phyloP scores from a whole-genome alignment of 2,888 invertebrate species.

The Calephelis perditalis region DNA sequence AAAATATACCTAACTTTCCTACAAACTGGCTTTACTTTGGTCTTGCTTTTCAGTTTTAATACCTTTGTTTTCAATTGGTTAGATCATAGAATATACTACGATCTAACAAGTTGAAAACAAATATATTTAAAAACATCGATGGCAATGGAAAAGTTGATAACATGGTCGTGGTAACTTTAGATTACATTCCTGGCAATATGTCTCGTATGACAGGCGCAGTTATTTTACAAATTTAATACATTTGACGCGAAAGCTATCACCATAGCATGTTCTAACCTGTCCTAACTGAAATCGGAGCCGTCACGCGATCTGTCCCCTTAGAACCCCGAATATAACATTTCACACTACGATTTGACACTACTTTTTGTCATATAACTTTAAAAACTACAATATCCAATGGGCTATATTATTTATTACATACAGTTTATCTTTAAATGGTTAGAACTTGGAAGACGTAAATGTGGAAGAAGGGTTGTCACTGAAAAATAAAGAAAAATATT shows the following conservation, averaged over 20 bases:
- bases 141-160: too few species aligned
- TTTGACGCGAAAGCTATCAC: slow-evolving; percentile 40
- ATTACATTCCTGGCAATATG: slow-evolving; percentile 1
- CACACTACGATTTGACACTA: slow-evolving; percentile 66
- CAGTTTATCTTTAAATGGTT: slow-evolving; percentile 28
- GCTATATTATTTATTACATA: slow-evolving; percentile 37
- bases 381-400: slow-evolving; percentile 34
- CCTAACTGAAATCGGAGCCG: slow-evolving; percentile 46
- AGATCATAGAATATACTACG: too few species aligned
- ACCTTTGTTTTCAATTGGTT: too few species aligned
- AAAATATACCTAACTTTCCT: too few species aligned
- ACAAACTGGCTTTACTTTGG: too few species aligned
- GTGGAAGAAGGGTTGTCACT: not conserved
- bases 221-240: slow-evolving; percentile 27
- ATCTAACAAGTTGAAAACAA: too few species aligned
- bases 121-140: too few species aligned
- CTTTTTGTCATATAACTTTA: slow-evolving; percentile 38
- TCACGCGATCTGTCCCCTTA: slow-evolving; percentile 53
- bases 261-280: slow-evolving; percentile 52
- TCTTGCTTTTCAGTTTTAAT: too few species aligned
- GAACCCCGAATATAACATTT: slow-evolving; percentile 63
- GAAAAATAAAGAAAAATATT: too few species aligned
- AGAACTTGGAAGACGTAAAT: slow-evolving; percentile 8
- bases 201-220: slow-evolving; percentile 7
- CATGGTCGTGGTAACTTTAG: not conserved